These are phyloP conservation scores for Limnodromus scolopaceus DNA, from an alignment of 2,797 vertebrate species.

Conservation along the genomic window DNA sequence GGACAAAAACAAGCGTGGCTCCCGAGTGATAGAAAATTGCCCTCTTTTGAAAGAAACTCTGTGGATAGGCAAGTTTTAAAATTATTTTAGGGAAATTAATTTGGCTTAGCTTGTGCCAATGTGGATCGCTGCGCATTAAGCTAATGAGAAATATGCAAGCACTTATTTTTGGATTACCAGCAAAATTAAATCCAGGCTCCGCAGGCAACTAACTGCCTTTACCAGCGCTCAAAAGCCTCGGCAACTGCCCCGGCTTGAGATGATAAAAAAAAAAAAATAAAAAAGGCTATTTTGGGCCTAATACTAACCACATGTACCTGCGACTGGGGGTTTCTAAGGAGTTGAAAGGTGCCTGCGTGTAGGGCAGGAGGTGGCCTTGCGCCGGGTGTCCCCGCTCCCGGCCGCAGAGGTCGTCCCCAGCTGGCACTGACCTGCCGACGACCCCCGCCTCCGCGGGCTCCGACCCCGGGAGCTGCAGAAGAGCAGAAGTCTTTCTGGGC, in stretches of 20 bases:
- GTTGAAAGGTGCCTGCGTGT: conserved; percentile 77
- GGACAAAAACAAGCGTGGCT: conserved; percentile 69
- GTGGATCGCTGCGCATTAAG: conserved; percentile 89
- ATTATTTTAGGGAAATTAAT: conserved; percentile 65
- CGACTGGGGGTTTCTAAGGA: conserved; percentile 64
- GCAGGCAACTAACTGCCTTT: conserved; percentile 86
- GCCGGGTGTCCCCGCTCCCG: conserved; percentile 77
- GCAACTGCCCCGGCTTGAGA: conserved; percentile 76
- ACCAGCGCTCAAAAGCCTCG: conserved; percentile 70
- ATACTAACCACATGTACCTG: conserved; percentile 94
- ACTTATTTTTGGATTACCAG: conserved; percentile 93
- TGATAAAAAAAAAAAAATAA: background rate
- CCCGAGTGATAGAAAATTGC: conserved; percentile 68
- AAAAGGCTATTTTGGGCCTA: conserved; percentile 77
- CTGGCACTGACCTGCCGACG: conserved; percentile 93
- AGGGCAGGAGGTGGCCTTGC: conserved; percentile 78
- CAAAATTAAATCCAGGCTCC: conserved; percentile 98
- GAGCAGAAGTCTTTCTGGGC: conserved; percentile 92
- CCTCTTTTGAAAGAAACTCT: conserved; percentile 70
- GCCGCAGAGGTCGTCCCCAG: conserved; percentile 87
- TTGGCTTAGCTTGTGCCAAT: conserved; percentile 73
- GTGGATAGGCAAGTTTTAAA: conserved; percentile 64
- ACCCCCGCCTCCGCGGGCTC: conserved; percentile 90
- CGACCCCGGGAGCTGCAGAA: conserved; percentile 89
- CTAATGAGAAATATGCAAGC: conserved; percentile 93